Evolutionary conservation across 1,140 invertebrate genomes (phyloP).

Genomic region (Drosophila nannoptera): DNA sequence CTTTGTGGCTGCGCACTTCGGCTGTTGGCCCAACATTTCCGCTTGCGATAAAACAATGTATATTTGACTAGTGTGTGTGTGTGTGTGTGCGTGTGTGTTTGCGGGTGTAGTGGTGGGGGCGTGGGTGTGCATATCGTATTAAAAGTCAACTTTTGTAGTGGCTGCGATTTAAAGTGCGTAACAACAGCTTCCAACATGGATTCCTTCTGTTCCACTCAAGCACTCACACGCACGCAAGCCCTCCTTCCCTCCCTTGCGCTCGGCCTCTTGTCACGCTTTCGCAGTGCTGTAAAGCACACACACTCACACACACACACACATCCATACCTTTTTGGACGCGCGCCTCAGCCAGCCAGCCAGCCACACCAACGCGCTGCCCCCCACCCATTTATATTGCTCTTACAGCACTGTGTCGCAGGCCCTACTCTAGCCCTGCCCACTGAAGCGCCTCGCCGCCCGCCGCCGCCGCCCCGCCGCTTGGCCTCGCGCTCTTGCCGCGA

Average conservation of each 20-base stretch:
- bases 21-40: slow-evolving; percentile 46
- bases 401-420: no score
- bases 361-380: neutral
- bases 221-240: slow-evolving; percentile 7
- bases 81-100: neutral
- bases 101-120: neutral
- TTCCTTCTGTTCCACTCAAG: slow-evolving; percentile 11
- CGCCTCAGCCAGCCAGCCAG: slow-evolving; percentile 8
- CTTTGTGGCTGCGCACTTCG: slow-evolving; percentile 22
- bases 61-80: slow-evolving; percentile 18
- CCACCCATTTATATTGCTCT: no score
- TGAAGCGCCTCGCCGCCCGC: no score
- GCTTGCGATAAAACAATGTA: slow-evolving; percentile 49
- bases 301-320: neutral
- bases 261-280: slow-evolving; percentile 15
- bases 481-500: neutral
- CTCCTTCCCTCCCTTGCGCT: slow-evolving; percentile 15
- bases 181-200: slow-evolving; percentile 20
- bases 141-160: neutral
- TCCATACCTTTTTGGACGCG: slow-evolving; percentile 35
- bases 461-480: no score
- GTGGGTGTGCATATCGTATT: neutral
- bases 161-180: slow-evolving; percentile 41
- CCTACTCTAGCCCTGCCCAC: no score
- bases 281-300: slow-evolving; percentile 24